These are phyloP conservation scores for Eudyptes chrysolophus DNA, from an alignment of 2,113 vertebrate species.

Conservation along the genomic window DNA sequence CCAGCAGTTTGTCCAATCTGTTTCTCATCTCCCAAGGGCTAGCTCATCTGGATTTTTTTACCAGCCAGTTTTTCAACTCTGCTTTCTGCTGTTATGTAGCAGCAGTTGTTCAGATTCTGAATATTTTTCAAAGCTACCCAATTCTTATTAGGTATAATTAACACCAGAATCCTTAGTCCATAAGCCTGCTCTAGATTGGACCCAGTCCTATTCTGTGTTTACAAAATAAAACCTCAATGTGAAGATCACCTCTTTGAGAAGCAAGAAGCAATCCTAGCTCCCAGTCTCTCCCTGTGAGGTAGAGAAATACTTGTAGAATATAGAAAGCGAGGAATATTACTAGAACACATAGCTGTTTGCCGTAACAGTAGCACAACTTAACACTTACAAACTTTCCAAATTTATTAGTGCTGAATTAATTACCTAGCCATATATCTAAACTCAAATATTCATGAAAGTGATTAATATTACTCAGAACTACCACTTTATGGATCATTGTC, in stretches of 20 bases:
- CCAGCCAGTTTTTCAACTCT: background rate
- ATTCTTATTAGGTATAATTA: background rate
- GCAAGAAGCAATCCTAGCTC: background rate
- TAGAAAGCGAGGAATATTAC: background rate
- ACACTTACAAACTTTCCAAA: background rate
- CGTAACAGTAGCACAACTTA: background rate
- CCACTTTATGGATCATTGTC: background rate
- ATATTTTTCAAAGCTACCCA: background rate
- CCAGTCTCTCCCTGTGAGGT: background rate
- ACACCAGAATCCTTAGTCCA: background rate
- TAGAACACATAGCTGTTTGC: background rate
- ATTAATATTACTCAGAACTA: slow-evolving; percentile 4
- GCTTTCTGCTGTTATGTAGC: background rate
- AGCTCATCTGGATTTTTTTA: background rate
- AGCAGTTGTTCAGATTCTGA: background rate
- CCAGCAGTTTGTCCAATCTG: background rate
- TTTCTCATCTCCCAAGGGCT: background rate
- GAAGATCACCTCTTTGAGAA: background rate
- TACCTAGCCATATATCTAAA: background rate
- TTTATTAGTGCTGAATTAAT: background rate
- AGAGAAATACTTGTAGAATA: background rate
- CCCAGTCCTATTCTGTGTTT: background rate
- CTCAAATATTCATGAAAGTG: background rate
- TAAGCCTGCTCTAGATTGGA: background rate
- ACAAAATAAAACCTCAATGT: background rate